A percentile compares a stretch with the other conserved stretches of the same genome.
These are phyloP conservation scores for Eira barbara DNA, from an alignment of 2,113 vertebrate species.

Conservation along the genomic window DNA sequence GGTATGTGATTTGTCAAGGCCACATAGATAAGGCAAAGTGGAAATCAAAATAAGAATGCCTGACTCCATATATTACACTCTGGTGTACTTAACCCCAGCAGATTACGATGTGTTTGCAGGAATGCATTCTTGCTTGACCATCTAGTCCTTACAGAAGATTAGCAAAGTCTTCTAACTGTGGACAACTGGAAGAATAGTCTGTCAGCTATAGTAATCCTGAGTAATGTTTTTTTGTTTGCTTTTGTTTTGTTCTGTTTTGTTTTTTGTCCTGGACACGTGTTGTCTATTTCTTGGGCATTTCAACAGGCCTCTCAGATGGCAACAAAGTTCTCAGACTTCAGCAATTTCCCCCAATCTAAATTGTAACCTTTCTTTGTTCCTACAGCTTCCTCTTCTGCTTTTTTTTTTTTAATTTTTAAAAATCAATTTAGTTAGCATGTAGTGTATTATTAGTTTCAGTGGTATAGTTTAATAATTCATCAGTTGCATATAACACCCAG, in stretches of 20 bases:
- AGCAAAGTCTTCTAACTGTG: background rate
- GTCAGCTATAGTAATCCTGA: background rate
- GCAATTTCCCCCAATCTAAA: background rate
- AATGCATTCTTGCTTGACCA: background rate
- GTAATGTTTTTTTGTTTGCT: background rate
- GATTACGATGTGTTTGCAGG: background rate
- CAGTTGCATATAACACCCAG: background rate
- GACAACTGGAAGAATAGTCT: background rate
- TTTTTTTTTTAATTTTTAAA: background rate
- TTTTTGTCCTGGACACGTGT: background rate
- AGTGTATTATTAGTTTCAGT: background rate
- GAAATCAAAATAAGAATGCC: background rate
- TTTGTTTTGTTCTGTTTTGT: background rate
- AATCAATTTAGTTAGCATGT: background rate
- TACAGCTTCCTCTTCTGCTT: background rate
- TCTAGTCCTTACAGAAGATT: background rate
- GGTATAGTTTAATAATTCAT: background rate
- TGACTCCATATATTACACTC: background rate
- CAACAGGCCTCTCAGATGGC: background rate
- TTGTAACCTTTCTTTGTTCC: background rate
- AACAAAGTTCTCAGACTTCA: background rate
- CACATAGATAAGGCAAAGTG: background rate
- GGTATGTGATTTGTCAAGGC: background rate
- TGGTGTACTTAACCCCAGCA: background rate
- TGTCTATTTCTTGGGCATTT: background rate